Base-by-base conservation (phyloP, 1,140 invertebrate species). In the Dreissena rostriformis region DNA sequence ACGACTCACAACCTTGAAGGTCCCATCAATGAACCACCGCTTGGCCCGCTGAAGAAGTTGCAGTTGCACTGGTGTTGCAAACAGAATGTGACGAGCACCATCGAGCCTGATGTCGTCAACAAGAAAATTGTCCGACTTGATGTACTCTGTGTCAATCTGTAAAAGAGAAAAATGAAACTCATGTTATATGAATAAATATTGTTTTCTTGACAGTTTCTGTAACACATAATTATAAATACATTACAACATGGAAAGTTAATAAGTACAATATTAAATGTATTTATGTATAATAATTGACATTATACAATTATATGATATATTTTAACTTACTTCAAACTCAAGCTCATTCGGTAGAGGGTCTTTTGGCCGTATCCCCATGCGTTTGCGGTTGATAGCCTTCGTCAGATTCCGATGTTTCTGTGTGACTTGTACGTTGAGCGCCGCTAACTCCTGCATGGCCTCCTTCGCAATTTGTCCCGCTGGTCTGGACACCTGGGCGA, bases 81-180 rank as follows among this genome's bases (percentile, higher is more conserved):
- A 71, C 10, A 71, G 8, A 10, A 12, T n/a, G 39, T 71, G 68
- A 39, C 68, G 68, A 28, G 68, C 26, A 12, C 68, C 68, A n/a
- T 26, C 68, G 7, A 71, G 14, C 28, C 39, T 12, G 12, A 71
- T 19, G 39, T 71, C 68, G 12, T 71, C 68, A 7, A 71, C 11
- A 8, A 71, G 26, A 26, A 71, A 71, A 17, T 71, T 15, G 39
- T 71, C 68, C 19, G 12, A 6, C 8, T 49, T 71, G 10, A 71
- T 71, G 68, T 39, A 71, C 39, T 71, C 68, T 17, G 19, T 71
- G n/a, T 71, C 68, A 71, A 71, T 71, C 68, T 71, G 68, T 26
- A 71, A 28, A 22, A 29, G n/a, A 28, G 8, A 29, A 12, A 71
- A n/a, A n/a, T n/a, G n/a, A n/a, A n/a, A n/a, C n/a, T n/a, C n/a